Conservation (phyloP, 2,113 vertebrate genomes). For the Syngnathus scovelli region DNA sequence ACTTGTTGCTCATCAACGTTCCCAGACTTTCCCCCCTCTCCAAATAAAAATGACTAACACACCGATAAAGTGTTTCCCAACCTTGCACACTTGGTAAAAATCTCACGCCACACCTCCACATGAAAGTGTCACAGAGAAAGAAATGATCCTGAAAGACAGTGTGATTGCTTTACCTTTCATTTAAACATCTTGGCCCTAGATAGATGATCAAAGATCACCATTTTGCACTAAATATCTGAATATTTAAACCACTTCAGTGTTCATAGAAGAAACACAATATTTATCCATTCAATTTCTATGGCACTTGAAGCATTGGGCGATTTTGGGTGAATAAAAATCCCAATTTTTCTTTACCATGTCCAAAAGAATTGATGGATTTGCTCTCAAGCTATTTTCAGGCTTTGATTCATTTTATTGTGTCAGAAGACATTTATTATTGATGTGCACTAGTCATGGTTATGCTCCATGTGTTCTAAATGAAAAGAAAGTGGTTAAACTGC, state of each 20-base stretch:
- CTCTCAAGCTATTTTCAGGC: too few species aligned
- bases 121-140: neutral
- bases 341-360: neutral
- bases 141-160: neutral
- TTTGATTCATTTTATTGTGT: neutral
- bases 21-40: neutral
- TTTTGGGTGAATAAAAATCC: neutral
- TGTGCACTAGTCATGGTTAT: neutral
- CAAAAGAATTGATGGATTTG: too few species aligned
- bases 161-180: neutral
- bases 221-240: neutral
- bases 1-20: constrained; percentile 1
- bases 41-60: neutral
- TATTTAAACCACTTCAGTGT: neutral
- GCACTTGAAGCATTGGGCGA: too few species aligned
- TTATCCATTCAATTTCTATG: neutral
- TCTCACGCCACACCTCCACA: neutral
- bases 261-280: neutral
- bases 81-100: neutral
- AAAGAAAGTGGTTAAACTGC: neutral
- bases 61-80: neutral
- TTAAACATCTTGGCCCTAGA: neutral
- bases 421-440: neutral
- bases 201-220: neutral
- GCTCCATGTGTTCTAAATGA: neutral